Evolutionary conservation across 1,140 invertebrate genomes (phyloP), one percentile per base, ranked within the genome.

Genomic region (Paramacrobiotus metropolitanus): DNA sequence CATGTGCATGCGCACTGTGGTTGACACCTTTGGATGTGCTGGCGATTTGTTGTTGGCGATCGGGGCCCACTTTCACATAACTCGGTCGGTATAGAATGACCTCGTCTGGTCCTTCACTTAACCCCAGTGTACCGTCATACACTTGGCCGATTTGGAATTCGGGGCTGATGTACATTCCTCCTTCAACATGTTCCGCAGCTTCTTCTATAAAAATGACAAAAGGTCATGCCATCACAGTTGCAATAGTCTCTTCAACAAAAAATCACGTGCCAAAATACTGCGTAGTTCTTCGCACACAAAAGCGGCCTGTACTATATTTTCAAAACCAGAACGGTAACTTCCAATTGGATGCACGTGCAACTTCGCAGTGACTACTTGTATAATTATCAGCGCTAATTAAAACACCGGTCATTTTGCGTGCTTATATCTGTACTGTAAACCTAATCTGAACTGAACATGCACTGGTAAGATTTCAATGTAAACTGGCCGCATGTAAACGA

Each of bases 131-230:
- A n/a, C 83, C 83, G 70, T 86, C 84, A 70, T 86, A 87, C 2
- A 86, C 85, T 71, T 86, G 82, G 1, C 84, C 84, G 4, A 86
- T 69, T 31, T 85, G 78, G 70, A 87, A 86, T 72, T 86, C 84
- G 0, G 84, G 83, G 21, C 83, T 84, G 30, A 85, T 82, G 73
- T 86, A 86, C 69, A 80, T 80, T 0, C 85, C 85, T 21, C 84
- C 85, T 73, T 86, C 84, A 0, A 85, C 83, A 65, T 83, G 79
- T 21, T 81, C 78, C 59, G 76, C 78, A 9, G 82, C 82, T 31
- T 78, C 76, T 67, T 84, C 83, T 85, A 69, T 20, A 72, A 72
- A 65, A 61, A n/a, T n/a, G n/a, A n/a, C n/a, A n/a, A n/a, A n/a
- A n/a, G n/a, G n/a, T n/a, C n/a, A n/a, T n/a, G n/a, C n/a, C n/a